Evolutionary conservation across 2,888 invertebrate species (phyloP), one percentile per base, ranked within the genome.

Genomic region (Agriopis aurantiaria): DNA sequence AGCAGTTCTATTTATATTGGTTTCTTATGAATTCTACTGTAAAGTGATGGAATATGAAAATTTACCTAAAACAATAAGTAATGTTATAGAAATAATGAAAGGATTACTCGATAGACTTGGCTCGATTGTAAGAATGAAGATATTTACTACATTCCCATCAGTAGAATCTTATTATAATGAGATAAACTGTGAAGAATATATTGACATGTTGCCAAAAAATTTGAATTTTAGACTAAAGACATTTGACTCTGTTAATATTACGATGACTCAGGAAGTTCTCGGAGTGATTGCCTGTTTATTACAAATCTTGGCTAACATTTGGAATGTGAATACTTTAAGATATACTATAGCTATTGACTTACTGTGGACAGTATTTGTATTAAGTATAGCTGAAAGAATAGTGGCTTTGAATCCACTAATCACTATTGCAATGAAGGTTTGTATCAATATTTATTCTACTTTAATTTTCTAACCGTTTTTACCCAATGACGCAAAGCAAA

Each of bases 41-140:
- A 85, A 85, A 74, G 72, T 89, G 73, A 83, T 78, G 74, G 88
- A 84, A 80, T 75, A 88, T 74, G 85, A 89, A 79, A 88, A 88
- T 83, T 83, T 93, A 85, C 81, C 84, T 69, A 86, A 80, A 82
- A 87, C 91, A 79, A 80, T 93, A 80, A 83, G 72, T 74, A 88
- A 91, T 85, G 65, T 88, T 77, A 87, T 85, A 75, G 83, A 87
- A 72, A 89, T 93, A 79, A 68, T 87, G 43, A 75, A 81, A 73
- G 86, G 85, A 75, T 81, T 94, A 61, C 73, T 87, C 67, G 89
- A 91, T 76, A 90, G 93, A 85, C 79, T 93, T 72, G 81, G 81
- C 75, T 83, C 88, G 75, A 93, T 93, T 66, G 73, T 89, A 57
- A 90, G 89, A 87, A 91, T 91, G 88, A 93, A 94, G 82, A 83